These are phyloP conservation scores for Ctenosaura bakeri DNA, from an alignment of 2,797 vertebrate species.

Conservation along the genomic window DNA sequence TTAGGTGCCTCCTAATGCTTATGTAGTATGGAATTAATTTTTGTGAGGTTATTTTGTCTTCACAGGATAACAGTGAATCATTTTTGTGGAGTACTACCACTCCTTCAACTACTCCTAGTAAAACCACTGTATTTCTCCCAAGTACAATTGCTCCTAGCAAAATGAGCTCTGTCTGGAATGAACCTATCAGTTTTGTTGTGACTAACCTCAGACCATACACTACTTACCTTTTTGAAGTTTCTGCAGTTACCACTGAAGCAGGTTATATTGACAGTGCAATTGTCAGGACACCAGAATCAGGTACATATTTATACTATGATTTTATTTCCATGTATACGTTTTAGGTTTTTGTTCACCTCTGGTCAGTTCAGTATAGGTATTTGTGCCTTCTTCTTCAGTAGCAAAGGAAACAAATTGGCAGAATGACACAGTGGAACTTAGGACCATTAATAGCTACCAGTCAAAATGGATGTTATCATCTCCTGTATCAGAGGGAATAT, in stretches of 20 bases:
- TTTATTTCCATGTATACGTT: neutral
- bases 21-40: neutral
- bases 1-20: neutral
- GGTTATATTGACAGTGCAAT: constrained; percentile 95
- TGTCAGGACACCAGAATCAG: constrained; percentile 95
- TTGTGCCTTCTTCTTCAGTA: constrained; percentile 14
- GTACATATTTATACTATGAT: constrained; percentile 70
- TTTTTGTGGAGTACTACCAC: constrained; percentile 92
- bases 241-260: constrained; percentile 93
- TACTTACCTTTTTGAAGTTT: constrained; percentile 96
- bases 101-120: constrained; percentile 79
- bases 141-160: constrained; percentile 81
- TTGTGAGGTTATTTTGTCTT: constrained; percentile 44
- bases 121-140: constrained; percentile 80
- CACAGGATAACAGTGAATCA: constrained; percentile 93
- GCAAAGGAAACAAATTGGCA: neutral
- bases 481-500: neutral
- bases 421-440: no score
- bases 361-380: neutral
- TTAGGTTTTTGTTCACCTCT: neutral
- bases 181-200: constrained; percentile 91
- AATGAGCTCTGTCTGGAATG: constrained; percentile 88
- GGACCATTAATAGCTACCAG: no score
- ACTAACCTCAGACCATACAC: constrained; percentile 91
- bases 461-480: no score